Evolutionary conservation across 2,888 invertebrate species (phyloP), one percentile per base, ranked within the genome.

Genomic region (Bibio marci): DNA sequence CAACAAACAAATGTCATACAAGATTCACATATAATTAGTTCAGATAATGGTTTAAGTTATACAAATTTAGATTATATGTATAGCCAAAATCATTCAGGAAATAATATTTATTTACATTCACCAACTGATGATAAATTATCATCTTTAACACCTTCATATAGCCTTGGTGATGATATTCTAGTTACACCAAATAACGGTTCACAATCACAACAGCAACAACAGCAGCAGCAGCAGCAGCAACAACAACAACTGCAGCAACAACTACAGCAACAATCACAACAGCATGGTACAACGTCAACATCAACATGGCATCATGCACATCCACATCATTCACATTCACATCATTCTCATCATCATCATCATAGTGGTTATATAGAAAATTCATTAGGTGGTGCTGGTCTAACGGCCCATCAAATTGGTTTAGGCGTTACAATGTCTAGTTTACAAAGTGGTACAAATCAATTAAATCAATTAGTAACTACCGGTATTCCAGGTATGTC

Each of bases 11-110:
- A 48, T 38, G 48, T 49, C 37, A 41, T 50, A 15, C 50, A 51
- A 41, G 57, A 60, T 47, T 63, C 73, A 3, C 71, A 76, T 12
- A 83, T 86, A 34, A 85, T 87, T 48, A 83, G 79, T 53, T 80
- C 83, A 2, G 85, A 85, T 52, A 78, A 85, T 31, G 88, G 88
- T 1, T 66, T 90, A 42, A 86, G 87, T 58, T 90, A 90, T 58
- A 88, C 88, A 1, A 88, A 88, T 57, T 63, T 90, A 50, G 88
- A 90, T 59, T 86, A 85, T 51, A 50, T 70, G 31, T 68, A 69
- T 33, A 68, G 72, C 42, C 63, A 55, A 42, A 66, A 70, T 45
- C 66, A 69, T 1, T 67, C 68, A 30, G 47, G 48, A 25, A 47
- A 55, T 37, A 55, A 56, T 43, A 54, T 57, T 30, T 48, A 51